A percentile compares a stretch with the other conserved stretches of the same genome.
Conservation (phyloP, 2,113 vertebrate species). For the crab-eating macaque (Macaca fascicularis) region T2T-MFA8v1.1 NC_088379.1:90788001-90788500, state of each 20-base stretch:
- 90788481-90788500: not conserved
- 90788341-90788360: slow-evolving; percentile 13
- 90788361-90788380: not conserved
- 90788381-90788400: not conserved
- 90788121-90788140: slow-evolving; percentile 45
- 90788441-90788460: not conserved
- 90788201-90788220: not conserved
- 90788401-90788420: not conserved
- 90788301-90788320: slow-evolving; percentile 25
- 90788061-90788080: not conserved
- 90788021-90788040: not conserved
- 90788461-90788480: not conserved
- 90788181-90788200: slow-evolving; percentile 9
- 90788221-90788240: not conserved
- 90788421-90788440: not conserved
- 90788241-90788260: not conserved
- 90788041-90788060: not conserved
- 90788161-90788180: not conserved
- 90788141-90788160: not conserved
- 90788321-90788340: slow-evolving; percentile 42
- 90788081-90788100: not conserved
- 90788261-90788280: slow-evolving; percentile 13
- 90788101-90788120: not conserved
- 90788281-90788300: not conserved
- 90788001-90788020: not conserved